Conservation (phyloP, 2,797 vertebrate genomes). For the Champsocephalus gunnari region DNA sequence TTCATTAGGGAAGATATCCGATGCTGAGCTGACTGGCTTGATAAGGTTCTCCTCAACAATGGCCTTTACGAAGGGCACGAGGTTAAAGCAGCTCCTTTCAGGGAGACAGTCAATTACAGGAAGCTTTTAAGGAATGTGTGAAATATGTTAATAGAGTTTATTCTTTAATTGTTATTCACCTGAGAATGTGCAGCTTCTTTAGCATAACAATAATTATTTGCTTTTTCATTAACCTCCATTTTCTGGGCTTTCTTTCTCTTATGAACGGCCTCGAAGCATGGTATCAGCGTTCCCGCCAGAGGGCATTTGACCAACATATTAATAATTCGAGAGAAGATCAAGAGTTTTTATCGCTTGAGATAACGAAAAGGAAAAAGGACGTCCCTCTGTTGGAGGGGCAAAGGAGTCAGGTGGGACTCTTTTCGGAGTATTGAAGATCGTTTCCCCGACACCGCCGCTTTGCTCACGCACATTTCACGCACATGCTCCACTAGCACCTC, state of each 20-base stretch:
- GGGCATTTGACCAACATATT: too few species aligned
- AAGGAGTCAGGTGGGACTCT: too few species aligned
- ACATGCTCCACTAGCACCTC: too few species aligned
- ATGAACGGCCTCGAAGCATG: not conserved
- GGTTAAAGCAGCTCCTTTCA: conserved; percentile 43
- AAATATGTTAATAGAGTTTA: too few species aligned
- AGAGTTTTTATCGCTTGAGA: too few species aligned
- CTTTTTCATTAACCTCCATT: not conserved
- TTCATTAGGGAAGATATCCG: conserved; percentile 66
- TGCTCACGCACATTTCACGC: too few species aligned
- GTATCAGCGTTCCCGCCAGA: too few species aligned
- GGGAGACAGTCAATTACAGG: conserved; percentile 17
- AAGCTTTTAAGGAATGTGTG: not conserved
- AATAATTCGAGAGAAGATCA: too few species aligned
- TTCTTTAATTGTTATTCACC: not conserved
- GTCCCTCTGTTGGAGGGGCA: too few species aligned
- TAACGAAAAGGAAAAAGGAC: too few species aligned
- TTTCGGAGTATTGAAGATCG: too few species aligned
- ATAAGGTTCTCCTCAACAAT: conserved; percentile 41
- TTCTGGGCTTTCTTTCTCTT: not conserved
- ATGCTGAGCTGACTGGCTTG: conserved; percentile 16
- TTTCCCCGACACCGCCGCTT: too few species aligned
- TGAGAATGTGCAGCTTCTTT: not conserved
- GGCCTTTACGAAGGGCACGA: conserved; percentile 7
- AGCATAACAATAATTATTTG: not conserved